phyloP scores from a whole-genome alignment of 2,888 invertebrate genomes.

The Orthosia gracilis region DNA sequence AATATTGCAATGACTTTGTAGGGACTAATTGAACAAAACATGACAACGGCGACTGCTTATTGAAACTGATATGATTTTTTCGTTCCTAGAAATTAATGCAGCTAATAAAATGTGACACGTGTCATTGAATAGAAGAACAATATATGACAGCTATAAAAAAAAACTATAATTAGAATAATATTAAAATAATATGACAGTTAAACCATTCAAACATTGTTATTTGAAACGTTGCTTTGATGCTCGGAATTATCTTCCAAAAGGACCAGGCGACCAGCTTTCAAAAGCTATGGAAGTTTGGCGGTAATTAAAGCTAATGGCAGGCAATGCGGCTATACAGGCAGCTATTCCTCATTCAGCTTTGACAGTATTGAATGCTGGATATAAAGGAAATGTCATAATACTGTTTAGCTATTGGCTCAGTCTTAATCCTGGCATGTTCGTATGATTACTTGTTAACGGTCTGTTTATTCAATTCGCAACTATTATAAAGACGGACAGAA shows the following conservation, averaged over 20 bases:
- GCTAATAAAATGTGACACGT: background rate
- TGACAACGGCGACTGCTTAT: background rate
- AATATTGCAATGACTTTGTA: background rate
- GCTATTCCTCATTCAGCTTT: conserved; percentile 13
- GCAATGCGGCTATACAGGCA: background rate
- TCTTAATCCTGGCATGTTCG: conserved; percentile 29
- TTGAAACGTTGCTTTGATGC: conserved; percentile 20
- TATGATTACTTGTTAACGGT: conserved; percentile 37
- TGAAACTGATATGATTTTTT: too few relatives aligned
- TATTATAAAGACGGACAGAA: background rate
- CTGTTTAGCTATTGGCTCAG: conserved; percentile 26
- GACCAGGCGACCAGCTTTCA: conserved; percentile 1
- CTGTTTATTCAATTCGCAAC: conserved; percentile 6
- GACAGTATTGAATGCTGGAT: conserved; percentile 34
- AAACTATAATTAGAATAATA: background rate
- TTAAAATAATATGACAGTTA: background rate
- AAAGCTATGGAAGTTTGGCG: conserved; percentile 7
- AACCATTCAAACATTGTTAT: background rate
- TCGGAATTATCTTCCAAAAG: background rate
- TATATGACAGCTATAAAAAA: background rate
- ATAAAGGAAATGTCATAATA: conserved; percentile 29
- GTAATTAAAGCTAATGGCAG: conserved; percentile 17
- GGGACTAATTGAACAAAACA: background rate
- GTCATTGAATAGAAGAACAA: background rate
- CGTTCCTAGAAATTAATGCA: background rate